Evolutionary conservation across 2,113 vertebrate species (phyloP).

Genomic region (Lycocorax pyrrhopterus): DNA sequence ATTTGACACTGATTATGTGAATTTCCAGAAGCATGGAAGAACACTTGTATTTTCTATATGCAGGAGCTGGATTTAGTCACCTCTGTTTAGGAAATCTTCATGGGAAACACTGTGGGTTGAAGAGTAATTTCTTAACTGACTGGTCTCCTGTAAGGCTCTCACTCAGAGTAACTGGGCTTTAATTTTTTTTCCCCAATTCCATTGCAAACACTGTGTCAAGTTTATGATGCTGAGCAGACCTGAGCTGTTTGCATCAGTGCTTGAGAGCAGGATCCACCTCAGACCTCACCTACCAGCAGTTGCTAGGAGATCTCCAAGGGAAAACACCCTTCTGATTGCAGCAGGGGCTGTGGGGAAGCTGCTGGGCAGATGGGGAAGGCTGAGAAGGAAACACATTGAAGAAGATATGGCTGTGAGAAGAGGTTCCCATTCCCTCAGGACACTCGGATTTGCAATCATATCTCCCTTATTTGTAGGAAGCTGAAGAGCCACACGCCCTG

Average conservation of each 20-base stretch:
- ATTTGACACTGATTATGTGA: neutral
- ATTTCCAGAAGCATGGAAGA: neutral
- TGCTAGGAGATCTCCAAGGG: neutral
- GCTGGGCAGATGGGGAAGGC: neutral
- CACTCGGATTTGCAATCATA: neutral
- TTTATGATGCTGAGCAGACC: neutral
- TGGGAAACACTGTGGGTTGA: neutral
- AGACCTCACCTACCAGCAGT: neutral
- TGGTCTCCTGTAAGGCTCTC: neutral
- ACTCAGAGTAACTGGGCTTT: neutral
- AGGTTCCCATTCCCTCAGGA: neutral
- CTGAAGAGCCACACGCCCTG: neutral
- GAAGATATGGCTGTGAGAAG: neutral
- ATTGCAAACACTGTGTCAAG: neutral
- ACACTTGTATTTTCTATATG: neutral
- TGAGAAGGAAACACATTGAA: constrained; percentile 2
- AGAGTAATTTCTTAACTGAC: neutral
- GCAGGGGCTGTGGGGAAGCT: neutral
- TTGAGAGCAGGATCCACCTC: neutral
- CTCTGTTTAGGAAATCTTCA: neutral
- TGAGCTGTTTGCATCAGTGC: neutral
- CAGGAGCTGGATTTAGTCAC: neutral
- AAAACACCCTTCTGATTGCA: neutral
- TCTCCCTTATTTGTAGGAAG: constrained; percentile 6
- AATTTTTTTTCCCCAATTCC: neutral